These are phyloP conservation scores for Theocolax elegans DNA, from an alignment of 1,140 invertebrate genomes.

Conservation along the genomic window DNA sequence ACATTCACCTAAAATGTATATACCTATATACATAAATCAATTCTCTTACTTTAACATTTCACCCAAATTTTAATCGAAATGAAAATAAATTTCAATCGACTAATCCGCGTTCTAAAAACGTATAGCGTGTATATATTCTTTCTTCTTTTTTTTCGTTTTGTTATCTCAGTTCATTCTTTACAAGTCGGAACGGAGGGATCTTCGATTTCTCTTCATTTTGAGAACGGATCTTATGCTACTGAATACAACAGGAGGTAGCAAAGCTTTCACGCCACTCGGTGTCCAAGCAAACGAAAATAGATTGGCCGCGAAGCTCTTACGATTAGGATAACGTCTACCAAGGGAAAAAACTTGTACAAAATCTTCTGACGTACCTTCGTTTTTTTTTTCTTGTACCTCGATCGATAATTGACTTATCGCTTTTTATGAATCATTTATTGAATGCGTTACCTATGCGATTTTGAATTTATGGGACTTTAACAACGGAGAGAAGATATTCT, in stretches of 20 bases:
- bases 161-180: too few relatives aligned
- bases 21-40: too few relatives aligned
- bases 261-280: not conserved
- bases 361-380: too few relatives aligned
- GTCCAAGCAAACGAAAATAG: slow-evolving; percentile 22
- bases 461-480: not conserved
- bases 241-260: slow-evolving; percentile 7
- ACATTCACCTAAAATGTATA: too few relatives aligned
- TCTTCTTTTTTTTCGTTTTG: too few relatives aligned
- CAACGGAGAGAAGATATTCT: not conserved
- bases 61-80: too few relatives aligned
- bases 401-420: not conserved
- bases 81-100: too few relatives aligned
- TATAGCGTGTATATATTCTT: too few relatives aligned
- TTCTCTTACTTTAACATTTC: too few relatives aligned
- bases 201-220: slow-evolving; percentile 32
- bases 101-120: too few relatives aligned
- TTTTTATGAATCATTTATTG: not conserved
- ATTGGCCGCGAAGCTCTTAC: not conserved
- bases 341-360: not conserved
- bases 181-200: too few relatives aligned
- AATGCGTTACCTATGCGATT: not conserved
- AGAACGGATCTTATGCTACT: not conserved
- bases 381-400: too few relatives aligned
- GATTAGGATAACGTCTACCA: slow-evolving; percentile 34